Conservation (phyloP, 2,888 invertebrate genomes). For the Thymelicus lineola region DNA sequence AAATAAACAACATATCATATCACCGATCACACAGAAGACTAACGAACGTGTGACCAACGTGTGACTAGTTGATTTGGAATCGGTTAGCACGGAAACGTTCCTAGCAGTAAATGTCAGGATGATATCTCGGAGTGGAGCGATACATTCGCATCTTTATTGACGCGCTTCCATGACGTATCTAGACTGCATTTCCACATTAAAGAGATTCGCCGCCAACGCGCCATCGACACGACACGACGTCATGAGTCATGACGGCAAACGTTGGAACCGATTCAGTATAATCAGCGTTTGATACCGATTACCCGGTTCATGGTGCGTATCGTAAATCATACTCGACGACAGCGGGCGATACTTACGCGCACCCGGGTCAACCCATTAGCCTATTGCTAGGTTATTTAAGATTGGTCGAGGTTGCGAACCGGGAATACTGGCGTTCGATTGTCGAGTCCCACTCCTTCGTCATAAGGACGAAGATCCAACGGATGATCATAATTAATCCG, state of each 20-base stretch:
- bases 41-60: conserved; percentile 15
- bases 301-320: conserved; percentile 38
- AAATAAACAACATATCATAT: background rate
- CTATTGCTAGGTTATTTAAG: conserved; percentile 46
- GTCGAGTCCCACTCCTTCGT: conserved; percentile 17
- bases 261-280: conserved; percentile 21
- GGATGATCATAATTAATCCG: conserved; percentile 37
- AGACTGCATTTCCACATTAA: conserved; percentile 30
- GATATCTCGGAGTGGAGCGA: conserved; percentile 27
- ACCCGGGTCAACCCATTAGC: conserved; percentile 48
- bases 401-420: conserved; percentile 29
- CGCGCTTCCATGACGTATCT: conserved; percentile 35
- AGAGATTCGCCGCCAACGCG: conserved; percentile 31
- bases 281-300: conserved; percentile 38
- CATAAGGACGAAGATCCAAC: conserved; percentile 35
- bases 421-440: conserved; percentile 14
- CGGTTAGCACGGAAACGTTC: conserved; percentile 29
- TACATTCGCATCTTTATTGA: conserved; percentile 34
- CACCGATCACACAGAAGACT: background rate
- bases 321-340: conserved; percentile 45
- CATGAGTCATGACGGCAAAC: conserved; percentile 27
- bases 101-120: conserved; percentile 34
- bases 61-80: conserved; percentile 15
- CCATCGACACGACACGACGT: conserved; percentile 14
- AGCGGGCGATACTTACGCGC: conserved; percentile 44